Percentiles rank a stretch among this genome's conserved stretches.
Evolutionary conservation across 2,888 invertebrate genomes (phyloP).

Genomic region (Melanostoma scalare): DNA sequence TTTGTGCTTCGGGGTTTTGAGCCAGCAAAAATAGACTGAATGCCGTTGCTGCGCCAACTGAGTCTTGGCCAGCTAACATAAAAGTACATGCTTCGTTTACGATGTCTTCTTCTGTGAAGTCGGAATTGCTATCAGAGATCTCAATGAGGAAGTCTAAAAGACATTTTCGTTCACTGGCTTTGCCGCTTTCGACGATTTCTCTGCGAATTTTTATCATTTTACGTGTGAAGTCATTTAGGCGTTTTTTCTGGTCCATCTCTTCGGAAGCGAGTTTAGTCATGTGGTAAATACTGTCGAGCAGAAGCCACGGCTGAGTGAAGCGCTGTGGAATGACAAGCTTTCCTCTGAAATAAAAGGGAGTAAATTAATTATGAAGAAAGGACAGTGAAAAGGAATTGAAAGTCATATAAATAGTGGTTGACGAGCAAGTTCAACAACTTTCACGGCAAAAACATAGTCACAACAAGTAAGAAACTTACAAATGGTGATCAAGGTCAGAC

Average conservation of each 20-base stretch:
- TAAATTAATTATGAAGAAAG: neutral
- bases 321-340: conserved; percentile 83
- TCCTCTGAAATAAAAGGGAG: conserved; percentile 81
- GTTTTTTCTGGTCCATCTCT: conserved; percentile 83
- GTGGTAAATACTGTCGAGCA: conserved; percentile 84
- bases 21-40: conserved; percentile 84
- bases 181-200: conserved; percentile 75
- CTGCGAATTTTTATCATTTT: conserved; percentile 81
- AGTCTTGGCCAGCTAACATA: conserved; percentile 86
- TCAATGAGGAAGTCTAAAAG: conserved; percentile 84
- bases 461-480: no score
- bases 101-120: conserved; percentile 84
- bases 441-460: no score
- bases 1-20: conserved; percentile 83
- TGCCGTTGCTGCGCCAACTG: conserved; percentile 84
- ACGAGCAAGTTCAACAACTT: no score
- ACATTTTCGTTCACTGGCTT: conserved; percentile 78
- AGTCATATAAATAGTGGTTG: neutral
- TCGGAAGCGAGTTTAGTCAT: conserved; percentile 83
- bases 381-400: neutral
- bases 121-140: conserved; percentile 82
- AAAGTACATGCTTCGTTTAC: conserved; percentile 85
- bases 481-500: no score
- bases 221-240: conserved; percentile 82
- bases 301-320: conserved; percentile 84